Evolutionary conservation across 2,888 invertebrate genomes (phyloP).

Genomic region (Drosophila peninsularis): DNA sequence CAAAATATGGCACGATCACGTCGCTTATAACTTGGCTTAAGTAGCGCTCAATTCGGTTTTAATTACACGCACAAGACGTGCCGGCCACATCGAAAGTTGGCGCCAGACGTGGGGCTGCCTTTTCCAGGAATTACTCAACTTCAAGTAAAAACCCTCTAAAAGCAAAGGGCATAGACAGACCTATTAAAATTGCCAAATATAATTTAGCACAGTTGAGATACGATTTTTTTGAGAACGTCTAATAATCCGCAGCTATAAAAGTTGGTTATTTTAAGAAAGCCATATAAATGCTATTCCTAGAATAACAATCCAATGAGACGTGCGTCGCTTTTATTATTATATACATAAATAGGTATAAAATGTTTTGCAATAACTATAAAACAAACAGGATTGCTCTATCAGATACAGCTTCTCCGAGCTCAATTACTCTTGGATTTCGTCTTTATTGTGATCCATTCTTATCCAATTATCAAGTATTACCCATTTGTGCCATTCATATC

Average conservation of each 20-base stretch:
- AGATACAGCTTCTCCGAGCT: too few species aligned
- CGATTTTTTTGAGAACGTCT: not conserved
- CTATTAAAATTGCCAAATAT: not conserved
- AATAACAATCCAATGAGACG: slow-evolving; percentile 11
- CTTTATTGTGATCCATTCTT: not conserved
- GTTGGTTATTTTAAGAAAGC: slow-evolving; percentile 3
- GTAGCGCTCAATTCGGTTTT: slow-evolving; percentile 39
- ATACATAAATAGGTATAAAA: not conserved
- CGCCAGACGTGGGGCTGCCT: not conserved
- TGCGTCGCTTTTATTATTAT: not conserved
- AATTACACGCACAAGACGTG: slow-evolving; percentile 50
- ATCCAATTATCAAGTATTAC: too few species aligned
- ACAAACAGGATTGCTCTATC: not conserved
- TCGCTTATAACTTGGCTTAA: slow-evolving; percentile 34
- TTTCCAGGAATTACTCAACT: slow-evolving; percentile 22
- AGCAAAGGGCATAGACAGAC: not conserved
- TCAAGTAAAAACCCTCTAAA: not conserved
- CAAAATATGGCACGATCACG: slow-evolving; percentile 27
- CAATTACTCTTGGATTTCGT: too few species aligned
- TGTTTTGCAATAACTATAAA: not conserved
- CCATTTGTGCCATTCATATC: too few species aligned
- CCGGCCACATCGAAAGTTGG: slow-evolving; percentile 34
- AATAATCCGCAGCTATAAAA: slow-evolving; percentile 6
- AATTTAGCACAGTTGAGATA: not conserved
- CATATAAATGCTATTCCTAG: slow-evolving; percentile 6